Conservation (phyloP, 1,140 invertebrate species). For the Anastatus disparis region DNA sequence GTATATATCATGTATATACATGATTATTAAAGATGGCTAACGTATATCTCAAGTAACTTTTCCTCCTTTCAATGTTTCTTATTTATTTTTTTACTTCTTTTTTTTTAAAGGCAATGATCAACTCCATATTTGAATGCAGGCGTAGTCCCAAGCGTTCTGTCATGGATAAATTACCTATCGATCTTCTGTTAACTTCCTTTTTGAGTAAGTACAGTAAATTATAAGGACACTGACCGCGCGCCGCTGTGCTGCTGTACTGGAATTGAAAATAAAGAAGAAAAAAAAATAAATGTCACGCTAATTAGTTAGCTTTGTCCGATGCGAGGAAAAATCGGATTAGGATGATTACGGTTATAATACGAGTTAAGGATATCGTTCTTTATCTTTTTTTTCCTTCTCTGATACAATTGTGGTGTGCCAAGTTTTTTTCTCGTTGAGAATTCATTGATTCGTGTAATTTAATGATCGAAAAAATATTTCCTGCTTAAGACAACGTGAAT, state of each 20-base stretch:
- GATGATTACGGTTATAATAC: too few relatives aligned
- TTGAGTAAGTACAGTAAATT: not conserved
- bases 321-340: not conserved
- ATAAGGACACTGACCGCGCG: too few relatives aligned
- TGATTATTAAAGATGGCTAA: conserved; percentile 64
- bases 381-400: not conserved
- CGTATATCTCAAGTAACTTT: conserved; percentile 21
- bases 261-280: too few relatives aligned
- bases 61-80: not conserved
- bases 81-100: not conserved
- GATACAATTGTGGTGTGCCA: not conserved
- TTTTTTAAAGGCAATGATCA: conserved; percentile 32
- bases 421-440: not conserved
- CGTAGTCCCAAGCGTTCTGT: not conserved
- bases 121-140: conserved; percentile 58
- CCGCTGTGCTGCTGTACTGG: too few relatives aligned
- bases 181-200: not conserved
- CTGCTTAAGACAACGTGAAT: too few relatives aligned
- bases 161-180: not conserved
- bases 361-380: too few relatives aligned
- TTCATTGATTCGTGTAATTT: conserved; percentile 23
- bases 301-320: not conserved
- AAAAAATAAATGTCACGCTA: conserved; percentile 5
- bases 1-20: conserved; percentile 16
- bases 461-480: conserved; percentile 25